Percentiles rank a stretch among this genome's conserved stretches.
Conservation (phyloP, 2,797 vertebrate species). For the Chelmon rostratus region DNA sequence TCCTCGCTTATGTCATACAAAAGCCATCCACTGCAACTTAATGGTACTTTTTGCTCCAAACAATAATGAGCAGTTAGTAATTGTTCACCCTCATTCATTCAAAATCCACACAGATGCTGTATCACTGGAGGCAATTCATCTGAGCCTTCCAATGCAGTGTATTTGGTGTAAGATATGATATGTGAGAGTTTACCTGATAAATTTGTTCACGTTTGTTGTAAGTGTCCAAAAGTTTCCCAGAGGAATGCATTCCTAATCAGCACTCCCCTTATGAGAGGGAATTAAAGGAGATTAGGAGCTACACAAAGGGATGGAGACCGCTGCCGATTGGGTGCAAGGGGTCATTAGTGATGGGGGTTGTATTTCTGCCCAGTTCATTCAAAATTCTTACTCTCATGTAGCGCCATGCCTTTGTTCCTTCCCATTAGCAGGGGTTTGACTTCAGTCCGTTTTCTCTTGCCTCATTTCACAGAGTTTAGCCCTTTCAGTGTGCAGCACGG, state of each 20-base stretch:
- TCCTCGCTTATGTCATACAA: neutral
- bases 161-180: constrained; percentile 4
- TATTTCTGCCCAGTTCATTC: constrained; percentile 74
- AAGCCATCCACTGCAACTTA: neutral
- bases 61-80: neutral
- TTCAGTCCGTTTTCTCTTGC: constrained; percentile 57
- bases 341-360: constrained; percentile 78
- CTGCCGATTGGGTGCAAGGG: constrained; percentile 68
- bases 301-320: constrained; percentile 69
- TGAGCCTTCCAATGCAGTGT: neutral
- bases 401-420: constrained; percentile 70
- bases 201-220: constrained; percentile 32
- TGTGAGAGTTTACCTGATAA: neutral
- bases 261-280: constrained; percentile 57
- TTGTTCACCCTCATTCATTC: neutral
- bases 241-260: constrained; percentile 73
- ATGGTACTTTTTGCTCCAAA: neutral
- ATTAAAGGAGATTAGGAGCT: constrained; percentile 78
- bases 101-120: neutral
- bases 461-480: constrained; percentile 78
- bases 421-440: constrained; percentile 70
- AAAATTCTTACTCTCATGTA: constrained; percentile 61
- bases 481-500: constrained; percentile 64
- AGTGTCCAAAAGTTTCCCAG: constrained; percentile 48
- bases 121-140: neutral